Conservation (phyloP, 2,797 vertebrate genomes). For the Ceyx erithaca region DNA sequence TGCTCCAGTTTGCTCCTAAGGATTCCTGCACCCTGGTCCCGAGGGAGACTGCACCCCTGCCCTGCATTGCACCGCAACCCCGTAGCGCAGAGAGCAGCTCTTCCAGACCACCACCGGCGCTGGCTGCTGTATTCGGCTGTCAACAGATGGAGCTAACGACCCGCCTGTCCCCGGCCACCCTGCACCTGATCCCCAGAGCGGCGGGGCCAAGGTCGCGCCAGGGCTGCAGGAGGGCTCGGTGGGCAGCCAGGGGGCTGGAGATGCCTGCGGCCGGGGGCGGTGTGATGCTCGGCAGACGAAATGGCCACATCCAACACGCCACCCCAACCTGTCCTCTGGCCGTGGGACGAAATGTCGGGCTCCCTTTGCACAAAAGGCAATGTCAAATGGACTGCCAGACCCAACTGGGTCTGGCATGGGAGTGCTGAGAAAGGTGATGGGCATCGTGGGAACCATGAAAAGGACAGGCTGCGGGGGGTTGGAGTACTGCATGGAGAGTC, state of each 20-base stretch:
- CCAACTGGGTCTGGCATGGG: rapidly evolving
- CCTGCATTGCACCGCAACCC: background rate
- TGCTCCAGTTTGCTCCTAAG: background rate
- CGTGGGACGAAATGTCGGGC: rapidly evolving
- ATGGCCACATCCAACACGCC: rapidly evolving
- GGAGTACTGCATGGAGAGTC: background rate
- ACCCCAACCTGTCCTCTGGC: rapidly evolving
- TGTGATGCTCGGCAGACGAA: background rate
- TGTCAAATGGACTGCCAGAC: too few species aligned
- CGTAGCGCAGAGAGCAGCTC: background rate
- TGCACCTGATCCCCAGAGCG: background rate
- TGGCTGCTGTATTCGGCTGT: background rate
- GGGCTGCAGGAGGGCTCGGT: background rate
- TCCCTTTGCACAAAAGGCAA: rapidly evolving
- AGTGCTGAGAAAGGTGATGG: background rate
- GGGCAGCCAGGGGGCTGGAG: background rate
- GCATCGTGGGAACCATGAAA: background rate
- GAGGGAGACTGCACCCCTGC: background rate
- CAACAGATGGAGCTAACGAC: slow-evolving; percentile 29
- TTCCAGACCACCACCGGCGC: background rate
- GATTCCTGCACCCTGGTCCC: rapidly evolving
- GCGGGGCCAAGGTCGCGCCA: background rate
- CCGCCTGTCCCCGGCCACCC: background rate
- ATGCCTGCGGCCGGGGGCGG: rapidly evolving
- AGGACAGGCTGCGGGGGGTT: background rate